Percentiles rank a stretch among this genome's conserved stretches.
Evolutionary conservation across 2,113 vertebrate species (phyloP).

Genomic region (Paracanthobrama guichenoti): DNA sequence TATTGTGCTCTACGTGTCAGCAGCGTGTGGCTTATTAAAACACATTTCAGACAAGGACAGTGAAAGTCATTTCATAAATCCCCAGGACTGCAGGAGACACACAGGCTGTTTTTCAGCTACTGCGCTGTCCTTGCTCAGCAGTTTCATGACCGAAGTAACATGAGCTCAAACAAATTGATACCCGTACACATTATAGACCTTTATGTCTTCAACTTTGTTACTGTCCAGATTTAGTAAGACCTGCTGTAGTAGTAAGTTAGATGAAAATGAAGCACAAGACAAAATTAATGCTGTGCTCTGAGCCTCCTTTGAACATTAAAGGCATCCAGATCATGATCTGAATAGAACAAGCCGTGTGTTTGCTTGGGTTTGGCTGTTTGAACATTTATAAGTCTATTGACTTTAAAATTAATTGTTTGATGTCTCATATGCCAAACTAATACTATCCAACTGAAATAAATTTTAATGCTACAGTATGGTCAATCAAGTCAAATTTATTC

Average conservation of each 20-base stretch:
- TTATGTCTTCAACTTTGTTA: background rate
- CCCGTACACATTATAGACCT: slow-evolving; percentile 16
- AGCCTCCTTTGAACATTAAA: background rate
- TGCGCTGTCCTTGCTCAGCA: slow-evolving; percentile 48
- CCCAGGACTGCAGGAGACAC: slow-evolving; percentile 23
- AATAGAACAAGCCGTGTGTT: background rate
- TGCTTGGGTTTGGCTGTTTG: background rate
- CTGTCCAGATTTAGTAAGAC: background rate
- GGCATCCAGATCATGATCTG: background rate
- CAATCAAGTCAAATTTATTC: too few species aligned
- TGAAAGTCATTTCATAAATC: slow-evolving; percentile 36
- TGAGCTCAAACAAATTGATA: slow-evolving; percentile 23
- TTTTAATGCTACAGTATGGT: background rate
- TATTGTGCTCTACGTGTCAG: slow-evolving; percentile 23
- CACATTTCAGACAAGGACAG: slow-evolving; percentile 33
- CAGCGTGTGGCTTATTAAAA: slow-evolving; percentile 14
- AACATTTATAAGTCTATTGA: background rate
- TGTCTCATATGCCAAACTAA: background rate
- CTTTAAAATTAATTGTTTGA: slow-evolving; percentile 24
- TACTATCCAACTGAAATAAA: background rate
- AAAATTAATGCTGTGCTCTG: background rate
- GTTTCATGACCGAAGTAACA: slow-evolving; percentile 29
- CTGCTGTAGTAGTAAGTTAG: background rate
- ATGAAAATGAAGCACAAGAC: too few species aligned
- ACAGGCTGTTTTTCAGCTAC: slow-evolving; percentile 28